These are phyloP conservation scores for Platichthys flesus DNA, from an alignment of 2,113 vertebrate genomes.

Conservation along the genomic window DNA sequence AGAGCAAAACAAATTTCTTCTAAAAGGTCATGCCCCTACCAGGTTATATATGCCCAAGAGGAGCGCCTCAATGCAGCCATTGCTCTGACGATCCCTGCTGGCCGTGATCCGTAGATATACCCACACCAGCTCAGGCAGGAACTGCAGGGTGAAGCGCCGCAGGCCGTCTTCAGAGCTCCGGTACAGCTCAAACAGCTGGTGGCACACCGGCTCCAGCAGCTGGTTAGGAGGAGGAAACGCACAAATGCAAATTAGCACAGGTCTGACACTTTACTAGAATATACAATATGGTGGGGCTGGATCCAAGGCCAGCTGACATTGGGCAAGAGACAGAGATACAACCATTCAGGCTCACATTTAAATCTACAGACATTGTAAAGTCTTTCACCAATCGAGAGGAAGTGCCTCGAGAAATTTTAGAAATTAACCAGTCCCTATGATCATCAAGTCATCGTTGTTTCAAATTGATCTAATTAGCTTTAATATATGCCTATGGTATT, in stretches of 20 bases:
- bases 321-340: neutral
- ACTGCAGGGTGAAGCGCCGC: conserved; percentile 95
- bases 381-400: too few relatives aligned
- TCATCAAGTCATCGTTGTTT: too few relatives aligned
- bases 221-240: conserved; percentile 58
- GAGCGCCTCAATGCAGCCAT: conserved; percentile 96
- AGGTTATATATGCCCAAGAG: conserved; percentile 98
- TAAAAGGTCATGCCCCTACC: conserved; percentile 80
- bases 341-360: neutral
- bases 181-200: conserved; percentile 97
- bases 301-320: too few relatives aligned
- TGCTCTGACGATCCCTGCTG: conserved; percentile 94
- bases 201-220: conserved; percentile 97
- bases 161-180: conserved; percentile 93
- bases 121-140: conserved; percentile 96
- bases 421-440: too few relatives aligned
- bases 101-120: conserved; percentile 92
- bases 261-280: neutral
- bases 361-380: too few relatives aligned
- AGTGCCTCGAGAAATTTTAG: too few relatives aligned
- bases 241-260: conserved; percentile 2
- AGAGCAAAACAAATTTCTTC: neutral
- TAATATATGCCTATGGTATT: neutral
- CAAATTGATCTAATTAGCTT: too few relatives aligned
- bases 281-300: neutral